These are phyloP conservation scores for Pachyramphus minor DNA, from an alignment of 2,113 vertebrate genomes.

Conservation along the genomic window DNA sequence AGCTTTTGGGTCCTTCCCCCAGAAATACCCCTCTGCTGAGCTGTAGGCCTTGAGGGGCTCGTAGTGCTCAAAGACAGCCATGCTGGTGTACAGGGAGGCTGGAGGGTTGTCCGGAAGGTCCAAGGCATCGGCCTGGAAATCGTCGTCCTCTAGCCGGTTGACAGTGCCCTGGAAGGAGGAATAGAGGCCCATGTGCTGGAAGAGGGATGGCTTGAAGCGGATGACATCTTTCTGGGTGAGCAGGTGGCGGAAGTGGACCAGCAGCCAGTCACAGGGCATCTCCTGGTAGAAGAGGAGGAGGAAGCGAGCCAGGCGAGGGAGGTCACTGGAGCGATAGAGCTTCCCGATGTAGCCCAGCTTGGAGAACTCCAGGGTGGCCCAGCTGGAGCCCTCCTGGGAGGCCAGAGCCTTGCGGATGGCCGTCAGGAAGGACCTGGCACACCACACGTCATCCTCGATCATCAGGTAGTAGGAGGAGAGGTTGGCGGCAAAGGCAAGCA, in stretches of 20 bases:
- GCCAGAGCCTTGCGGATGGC: slow-evolving; percentile 69
- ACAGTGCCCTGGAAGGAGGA: slow-evolving; percentile 73
- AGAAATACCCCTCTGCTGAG: slow-evolving; percentile 67
- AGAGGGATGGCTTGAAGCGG: slow-evolving; percentile 80
- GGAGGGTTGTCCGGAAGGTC: slow-evolving; percentile 73
- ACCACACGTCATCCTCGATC: slow-evolving; percentile 80
- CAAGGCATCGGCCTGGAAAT: slow-evolving; percentile 58
- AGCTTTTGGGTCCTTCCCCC: slow-evolving; percentile 65
- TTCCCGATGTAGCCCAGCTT: slow-evolving; percentile 85
- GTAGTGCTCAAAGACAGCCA: slow-evolving; percentile 41
- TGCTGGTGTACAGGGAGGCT: slow-evolving; percentile 72
- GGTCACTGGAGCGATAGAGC: slow-evolving; percentile 79
- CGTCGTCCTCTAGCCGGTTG: slow-evolving; percentile 77
- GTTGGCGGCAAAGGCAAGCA: slow-evolving; percentile 77
- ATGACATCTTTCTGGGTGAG: slow-evolving; percentile 78
- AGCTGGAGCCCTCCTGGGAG: slow-evolving; percentile 52
- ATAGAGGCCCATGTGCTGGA: slow-evolving; percentile 78
- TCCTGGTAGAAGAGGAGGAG: slow-evolving; percentile 87
- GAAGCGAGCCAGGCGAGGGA: slow-evolving; percentile 78
- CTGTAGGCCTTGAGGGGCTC: slow-evolving; percentile 75
- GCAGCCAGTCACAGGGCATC: slow-evolving; percentile 84
- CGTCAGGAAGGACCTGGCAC: slow-evolving; percentile 72
- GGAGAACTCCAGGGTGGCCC: slow-evolving; percentile 88
- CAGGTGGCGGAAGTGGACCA: slow-evolving; percentile 78
- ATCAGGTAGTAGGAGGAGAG: slow-evolving; percentile 85